These are phyloP conservation scores for Amyelois transitella DNA, from an alignment of 1,140 invertebrate species.

Conservation along the genomic window DNA sequence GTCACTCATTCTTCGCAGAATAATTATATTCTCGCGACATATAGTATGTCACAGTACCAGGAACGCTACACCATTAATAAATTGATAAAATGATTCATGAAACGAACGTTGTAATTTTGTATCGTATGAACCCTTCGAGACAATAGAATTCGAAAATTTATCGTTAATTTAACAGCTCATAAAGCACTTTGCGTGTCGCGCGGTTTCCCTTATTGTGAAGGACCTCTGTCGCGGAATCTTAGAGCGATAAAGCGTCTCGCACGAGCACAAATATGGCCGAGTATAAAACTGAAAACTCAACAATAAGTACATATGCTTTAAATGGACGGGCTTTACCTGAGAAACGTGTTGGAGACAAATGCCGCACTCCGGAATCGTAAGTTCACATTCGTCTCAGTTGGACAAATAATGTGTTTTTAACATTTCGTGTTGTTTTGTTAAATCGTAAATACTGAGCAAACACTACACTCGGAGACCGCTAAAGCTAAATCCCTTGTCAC, in stretches of 20 bases:
- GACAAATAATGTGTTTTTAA: constrained; percentile 74
- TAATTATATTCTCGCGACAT: constrained; percentile 15
- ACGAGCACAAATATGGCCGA: constrained; percentile 52
- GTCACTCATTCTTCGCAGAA: constrained; percentile 32
- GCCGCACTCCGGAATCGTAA: constrained; percentile 56
- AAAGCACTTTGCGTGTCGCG: constrained; percentile 38
- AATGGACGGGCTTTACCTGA: constrained; percentile 46
- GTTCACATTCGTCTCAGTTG: constrained; percentile 68
- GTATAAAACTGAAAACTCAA: constrained; percentile 58
- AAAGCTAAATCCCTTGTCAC: constrained; percentile 35
- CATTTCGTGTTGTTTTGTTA: constrained; percentile 74
- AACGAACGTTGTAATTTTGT: constrained; percentile 13
- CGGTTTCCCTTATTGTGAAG: constrained; percentile 39
- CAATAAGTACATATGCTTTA: constrained; percentile 64
- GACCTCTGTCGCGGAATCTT: constrained; percentile 11
- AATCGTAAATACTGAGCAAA: constrained; percentile 73
- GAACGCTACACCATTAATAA: constrained; percentile 18
- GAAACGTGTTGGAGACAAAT: constrained; percentile 69
- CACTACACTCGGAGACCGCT: constrained; percentile 43
- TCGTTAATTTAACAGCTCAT: constrained; percentile 48
- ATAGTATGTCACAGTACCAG: constrained; percentile 19
- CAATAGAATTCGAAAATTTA: constrained; percentile 33
- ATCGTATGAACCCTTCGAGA: background rate
- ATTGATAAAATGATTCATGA: constrained; percentile 24
- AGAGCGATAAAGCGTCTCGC: constrained; percentile 46